Conservation (phyloP, 2,113 vertebrate species). For the Glaucomys volans region DNA sequence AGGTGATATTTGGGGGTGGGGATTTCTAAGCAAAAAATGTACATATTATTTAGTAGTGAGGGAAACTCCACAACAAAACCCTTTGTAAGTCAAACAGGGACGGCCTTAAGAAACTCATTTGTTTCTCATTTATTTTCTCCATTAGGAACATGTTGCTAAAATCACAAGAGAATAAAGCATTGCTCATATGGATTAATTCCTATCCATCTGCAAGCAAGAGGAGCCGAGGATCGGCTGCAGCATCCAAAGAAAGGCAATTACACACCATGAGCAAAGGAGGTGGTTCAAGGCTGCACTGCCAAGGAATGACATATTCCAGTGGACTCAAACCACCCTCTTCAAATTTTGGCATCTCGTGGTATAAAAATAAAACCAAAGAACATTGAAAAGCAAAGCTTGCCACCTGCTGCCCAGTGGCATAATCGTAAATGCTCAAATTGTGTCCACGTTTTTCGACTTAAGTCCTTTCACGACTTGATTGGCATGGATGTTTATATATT, state of each 20-base stretch:
- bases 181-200: constrained; percentile 74
- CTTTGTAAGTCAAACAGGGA: constrained; percentile 18
- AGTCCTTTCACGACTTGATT: neutral
- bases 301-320: constrained; percentile 84
- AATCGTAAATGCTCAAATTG: constrained; percentile 77
- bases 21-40: constrained; percentile 29
- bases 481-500: neutral
- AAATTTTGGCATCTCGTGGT: constrained; percentile 76
- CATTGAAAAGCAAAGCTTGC: constrained; percentile 89
- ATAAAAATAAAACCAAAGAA: constrained; percentile 79
- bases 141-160: constrained; percentile 75
- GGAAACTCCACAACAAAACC: constrained; percentile 29
- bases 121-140: constrained; percentile 76
- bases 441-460: neutral
- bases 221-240: constrained; percentile 21
- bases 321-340: constrained; percentile 82
- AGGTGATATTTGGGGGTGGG: neutral
- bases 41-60: neutral
- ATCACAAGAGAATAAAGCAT: constrained; percentile 65
- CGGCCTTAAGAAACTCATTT: constrained; percentile 68
- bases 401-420: constrained; percentile 89
- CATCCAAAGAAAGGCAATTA: constrained; percentile 74
- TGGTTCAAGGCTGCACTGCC: constrained; percentile 64
- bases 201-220: constrained; percentile 43
- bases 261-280: constrained; percentile 74